These are phyloP conservation scores for Macrostomum lignano DNA, from an alignment of 1,140 invertebrate genomes.

Conservation along the genomic window DNA sequence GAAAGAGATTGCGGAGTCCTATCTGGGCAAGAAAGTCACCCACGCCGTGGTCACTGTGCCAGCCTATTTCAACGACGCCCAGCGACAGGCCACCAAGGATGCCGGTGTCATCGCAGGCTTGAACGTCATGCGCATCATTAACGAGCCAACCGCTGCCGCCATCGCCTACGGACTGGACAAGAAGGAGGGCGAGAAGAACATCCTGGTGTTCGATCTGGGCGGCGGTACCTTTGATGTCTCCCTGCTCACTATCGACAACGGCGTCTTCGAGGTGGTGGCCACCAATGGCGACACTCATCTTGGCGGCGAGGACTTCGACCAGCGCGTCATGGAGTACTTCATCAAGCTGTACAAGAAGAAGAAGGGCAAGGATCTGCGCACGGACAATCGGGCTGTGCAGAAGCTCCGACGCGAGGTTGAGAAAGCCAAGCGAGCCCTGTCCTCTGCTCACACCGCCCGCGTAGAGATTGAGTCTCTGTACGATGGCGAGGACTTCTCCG, in stretches of 20 bases:
- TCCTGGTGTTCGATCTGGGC: constrained; percentile 91
- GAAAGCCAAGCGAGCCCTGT: constrained; percentile 80
- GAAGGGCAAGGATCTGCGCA: constrained; percentile 83
- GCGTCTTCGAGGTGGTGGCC: constrained; percentile 58
- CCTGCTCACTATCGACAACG: constrained; percentile 88
- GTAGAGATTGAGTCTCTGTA: constrained; percentile 98
- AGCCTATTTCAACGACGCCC: constrained; percentile 91
- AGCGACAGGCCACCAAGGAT: constrained; percentile 77
- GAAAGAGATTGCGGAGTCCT: constrained; percentile 90
- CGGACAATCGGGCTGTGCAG: constrained; percentile 70
- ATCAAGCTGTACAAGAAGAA: constrained; percentile 96
- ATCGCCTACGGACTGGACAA: constrained; percentile 98
- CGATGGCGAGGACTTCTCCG: constrained; percentile 96
- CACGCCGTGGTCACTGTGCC: constrained; percentile 94
- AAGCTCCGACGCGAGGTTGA: constrained; percentile 84
- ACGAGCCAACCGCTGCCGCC: constrained; percentile 94
- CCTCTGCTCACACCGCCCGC: constrained; percentile 69
- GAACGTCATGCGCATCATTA: constrained; percentile 93
- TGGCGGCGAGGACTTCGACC: constrained; percentile 90
- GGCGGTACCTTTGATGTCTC: constrained; percentile 99
- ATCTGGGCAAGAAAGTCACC: constrained; percentile 72
- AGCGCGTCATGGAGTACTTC: constrained; percentile 90
- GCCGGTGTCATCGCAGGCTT: constrained; percentile 49
- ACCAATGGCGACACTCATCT: constrained; percentile 96
- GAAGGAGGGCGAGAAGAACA: constrained; percentile 92